Conservation (phyloP, 2,113 vertebrate species). For the Butorides virescens region DNA sequence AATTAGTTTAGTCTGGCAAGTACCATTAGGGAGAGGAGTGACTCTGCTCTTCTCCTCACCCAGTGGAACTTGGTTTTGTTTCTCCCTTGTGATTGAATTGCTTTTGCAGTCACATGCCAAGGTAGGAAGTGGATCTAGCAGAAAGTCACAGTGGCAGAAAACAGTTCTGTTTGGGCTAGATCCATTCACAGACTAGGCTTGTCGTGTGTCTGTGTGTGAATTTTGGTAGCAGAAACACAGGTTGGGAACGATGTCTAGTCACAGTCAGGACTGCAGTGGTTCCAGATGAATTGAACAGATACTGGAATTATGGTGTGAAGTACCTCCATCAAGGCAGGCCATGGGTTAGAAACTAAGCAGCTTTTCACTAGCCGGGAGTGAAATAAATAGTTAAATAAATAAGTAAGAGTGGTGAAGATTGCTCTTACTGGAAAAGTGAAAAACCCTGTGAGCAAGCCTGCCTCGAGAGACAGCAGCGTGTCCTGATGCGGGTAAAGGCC, state of each 20-base stretch:
- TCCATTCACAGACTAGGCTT: not conserved
- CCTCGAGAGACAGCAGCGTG: rapidly evolving
- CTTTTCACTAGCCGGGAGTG: not conserved
- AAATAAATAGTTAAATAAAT: not conserved
- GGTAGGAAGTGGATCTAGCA: not conserved
- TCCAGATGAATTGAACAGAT: not conserved
- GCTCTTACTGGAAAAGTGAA: not conserved
- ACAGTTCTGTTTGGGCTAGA: not conserved
- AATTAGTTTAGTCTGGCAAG: not conserved
- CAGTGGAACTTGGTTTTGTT: not conserved
- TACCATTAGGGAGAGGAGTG: not conserved
- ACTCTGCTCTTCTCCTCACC: not conserved
- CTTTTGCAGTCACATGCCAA: not conserved
- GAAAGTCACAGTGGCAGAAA: not conserved
- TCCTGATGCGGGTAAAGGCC: not conserved
- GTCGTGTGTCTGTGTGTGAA: not conserved
- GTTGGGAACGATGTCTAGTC: not conserved
- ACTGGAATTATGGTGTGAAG: not conserved
- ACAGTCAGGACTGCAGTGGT: not conserved
- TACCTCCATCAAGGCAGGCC: not conserved
- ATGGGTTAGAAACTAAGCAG: not conserved
- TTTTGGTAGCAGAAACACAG: not conserved
- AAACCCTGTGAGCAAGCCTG: not conserved
- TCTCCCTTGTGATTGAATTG: not conserved
- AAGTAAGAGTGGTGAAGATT: not conserved